Evolutionary conservation across 1,140 invertebrate species (phyloP).

Genomic region (Sinonovacula constricta): DNA sequence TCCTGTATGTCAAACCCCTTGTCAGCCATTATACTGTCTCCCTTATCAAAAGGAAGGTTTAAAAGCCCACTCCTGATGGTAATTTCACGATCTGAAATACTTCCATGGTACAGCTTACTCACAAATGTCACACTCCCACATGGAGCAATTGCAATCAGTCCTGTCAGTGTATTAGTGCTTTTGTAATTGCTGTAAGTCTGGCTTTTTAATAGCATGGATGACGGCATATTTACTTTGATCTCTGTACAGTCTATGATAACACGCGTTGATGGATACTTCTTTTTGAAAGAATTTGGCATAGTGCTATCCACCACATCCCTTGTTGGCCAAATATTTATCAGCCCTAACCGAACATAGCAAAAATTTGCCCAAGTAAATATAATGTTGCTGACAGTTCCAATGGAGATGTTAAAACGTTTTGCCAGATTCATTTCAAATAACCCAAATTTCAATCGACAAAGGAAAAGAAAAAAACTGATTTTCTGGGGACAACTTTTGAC

Average conservation of each 20-base stretch:
- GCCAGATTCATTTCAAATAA: constrained; percentile 23
- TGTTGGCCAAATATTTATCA: constrained; percentile 31
- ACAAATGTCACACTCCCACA: constrained; percentile 43
- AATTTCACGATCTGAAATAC: constrained; percentile 40
- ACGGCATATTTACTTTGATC: constrained; percentile 38
- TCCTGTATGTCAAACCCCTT: too few species aligned
- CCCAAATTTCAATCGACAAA: constrained; percentile 18
- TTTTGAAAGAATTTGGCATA: constrained; percentile 15
- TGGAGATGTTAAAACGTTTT: constrained; percentile 26
- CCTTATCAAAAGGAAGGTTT: constrained; percentile 11
- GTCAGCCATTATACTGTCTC: constrained; percentile 53
- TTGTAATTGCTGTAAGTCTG: too few species aligned
- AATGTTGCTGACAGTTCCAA: constrained; percentile 15
- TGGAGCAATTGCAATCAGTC: constrained; percentile 40
- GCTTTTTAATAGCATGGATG: constrained; percentile 17
- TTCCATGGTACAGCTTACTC: constrained; percentile 14
- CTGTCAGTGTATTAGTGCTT: constrained; percentile 44
- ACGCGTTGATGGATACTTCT: constrained; percentile 35
- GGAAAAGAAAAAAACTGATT: constrained; percentile 29
- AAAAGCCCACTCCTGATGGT: constrained; percentile 43
- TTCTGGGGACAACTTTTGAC: constrained; percentile 7
- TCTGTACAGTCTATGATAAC: constrained; percentile 53
- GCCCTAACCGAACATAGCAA: constrained; percentile 14
- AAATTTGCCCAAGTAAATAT: constrained; percentile 34
- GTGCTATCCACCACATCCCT: constrained; percentile 12